phyloP scores from a whole-genome alignment of 2,888 invertebrate species.

The Metallyticus violacea region DNA sequence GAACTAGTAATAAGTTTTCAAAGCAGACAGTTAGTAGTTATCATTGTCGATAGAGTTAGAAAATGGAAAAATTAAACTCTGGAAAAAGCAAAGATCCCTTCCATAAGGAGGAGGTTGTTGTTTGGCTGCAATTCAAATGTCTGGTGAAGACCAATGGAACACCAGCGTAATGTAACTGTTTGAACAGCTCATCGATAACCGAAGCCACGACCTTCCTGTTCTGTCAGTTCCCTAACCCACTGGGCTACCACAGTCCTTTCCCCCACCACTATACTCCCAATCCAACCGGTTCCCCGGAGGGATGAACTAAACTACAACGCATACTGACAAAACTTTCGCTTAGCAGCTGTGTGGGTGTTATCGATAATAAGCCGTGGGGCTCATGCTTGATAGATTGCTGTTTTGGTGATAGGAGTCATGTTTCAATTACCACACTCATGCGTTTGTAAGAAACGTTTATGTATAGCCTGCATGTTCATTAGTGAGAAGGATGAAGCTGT shows the following conservation, averaged over 20 bases:
- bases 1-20: too few species aligned
- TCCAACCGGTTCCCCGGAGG: background rate
- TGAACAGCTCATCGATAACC: background rate
- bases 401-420: background rate
- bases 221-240: background rate
- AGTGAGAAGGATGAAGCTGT: too few species aligned
- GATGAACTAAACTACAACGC: background rate
- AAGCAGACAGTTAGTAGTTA: too few species aligned
- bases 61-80: too few species aligned
- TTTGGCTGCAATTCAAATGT: background rate
- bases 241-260: background rate
- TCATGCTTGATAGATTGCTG: background rate
- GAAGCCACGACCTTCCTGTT: background rate
- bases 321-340: background rate
- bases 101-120: too few species aligned
- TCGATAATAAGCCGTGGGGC: background rate
- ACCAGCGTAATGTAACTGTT: background rate
- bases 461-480: too few species aligned
- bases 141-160: too few species aligned
- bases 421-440: background rate
- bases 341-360: background rate
- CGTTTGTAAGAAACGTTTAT: background rate
- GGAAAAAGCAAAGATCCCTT: too few species aligned
- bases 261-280: too few species aligned
- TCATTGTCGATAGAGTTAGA: too few species aligned